Conservation (phyloP, 2,888 invertebrate genomes). For the Sinotaia quadrata region DNA sequence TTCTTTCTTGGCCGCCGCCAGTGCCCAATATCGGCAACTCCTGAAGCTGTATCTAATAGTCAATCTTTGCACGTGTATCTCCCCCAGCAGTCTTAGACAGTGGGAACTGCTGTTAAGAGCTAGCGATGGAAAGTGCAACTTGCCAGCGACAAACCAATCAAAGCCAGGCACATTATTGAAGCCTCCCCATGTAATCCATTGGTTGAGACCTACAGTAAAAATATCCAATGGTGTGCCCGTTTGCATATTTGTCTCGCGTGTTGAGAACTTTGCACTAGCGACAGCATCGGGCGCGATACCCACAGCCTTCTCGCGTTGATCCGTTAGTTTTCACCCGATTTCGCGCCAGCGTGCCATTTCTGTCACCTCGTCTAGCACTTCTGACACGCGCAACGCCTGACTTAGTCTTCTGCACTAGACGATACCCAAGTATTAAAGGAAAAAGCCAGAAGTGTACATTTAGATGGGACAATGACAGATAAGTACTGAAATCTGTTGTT, state of each 20-base stretch:
- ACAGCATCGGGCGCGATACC: constrained; percentile 13
- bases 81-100: no score
- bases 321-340: constrained; percentile 25
- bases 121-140: no score
- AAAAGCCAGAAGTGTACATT: no score
- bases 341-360: constrained; percentile 24
- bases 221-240: constrained; percentile 10
- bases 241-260: constrained; percentile 7
- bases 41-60: no score
- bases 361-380: constrained; percentile 23
- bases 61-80: no score
- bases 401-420: no score
- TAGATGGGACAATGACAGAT: no score
- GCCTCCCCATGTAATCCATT: not conserved
- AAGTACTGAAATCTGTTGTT: no score
- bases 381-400: no score
- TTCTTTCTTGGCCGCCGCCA: not conserved
- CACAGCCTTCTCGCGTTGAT: constrained; percentile 21
- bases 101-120: no score
- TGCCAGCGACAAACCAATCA: constrained; percentile 18
- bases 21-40: not conserved
- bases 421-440: no score
- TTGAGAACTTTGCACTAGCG: constrained; percentile 13
- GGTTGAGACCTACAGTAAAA: not conserved
- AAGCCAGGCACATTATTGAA: not conserved